Evolutionary conservation across 2,888 invertebrate genomes (phyloP).

Genomic region (Tolmerus cingulatus): DNA sequence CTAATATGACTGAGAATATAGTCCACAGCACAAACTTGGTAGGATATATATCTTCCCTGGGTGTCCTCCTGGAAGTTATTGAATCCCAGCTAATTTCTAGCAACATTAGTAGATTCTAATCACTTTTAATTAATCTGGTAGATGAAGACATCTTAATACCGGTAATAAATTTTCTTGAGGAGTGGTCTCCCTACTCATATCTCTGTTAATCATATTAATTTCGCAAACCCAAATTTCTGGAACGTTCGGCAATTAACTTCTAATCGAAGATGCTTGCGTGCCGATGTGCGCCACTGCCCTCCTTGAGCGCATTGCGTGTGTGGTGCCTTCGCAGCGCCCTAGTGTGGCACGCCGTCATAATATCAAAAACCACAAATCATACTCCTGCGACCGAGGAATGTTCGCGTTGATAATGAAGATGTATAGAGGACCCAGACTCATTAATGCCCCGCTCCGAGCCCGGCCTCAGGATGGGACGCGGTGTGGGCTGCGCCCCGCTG

Average conservation of each 20-base stretch:
- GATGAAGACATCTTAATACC: not conserved
- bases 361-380: conserved; percentile 20
- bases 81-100: conserved; percentile 9
- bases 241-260: not conserved
- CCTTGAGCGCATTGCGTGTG: not conserved
- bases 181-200: not conserved
- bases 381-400: not conserved
- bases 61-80: not conserved
- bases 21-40: not conserved
- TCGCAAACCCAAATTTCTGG: not conserved
- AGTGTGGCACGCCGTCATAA: not conserved
- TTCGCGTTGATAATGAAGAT: conserved; percentile 26
- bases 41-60: not conserved
- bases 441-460: not conserved
- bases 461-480: not conserved
- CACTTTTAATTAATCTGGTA: conserved; percentile 9
- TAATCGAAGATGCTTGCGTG: conserved; percentile 1
- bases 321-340: not conserved
- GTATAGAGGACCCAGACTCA: conserved; percentile 12
- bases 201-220: conserved; percentile 4
- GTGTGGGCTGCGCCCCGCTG: not conserved
- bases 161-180: not conserved
- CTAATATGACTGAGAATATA: not conserved
- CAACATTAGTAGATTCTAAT: conserved; percentile 12
- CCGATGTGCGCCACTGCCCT: not conserved